Evolutionary conservation across 2,888 invertebrate species (phyloP), one percentile per base, ranked within the genome.

Genomic region (Cactoblastis cactorum): DNA sequence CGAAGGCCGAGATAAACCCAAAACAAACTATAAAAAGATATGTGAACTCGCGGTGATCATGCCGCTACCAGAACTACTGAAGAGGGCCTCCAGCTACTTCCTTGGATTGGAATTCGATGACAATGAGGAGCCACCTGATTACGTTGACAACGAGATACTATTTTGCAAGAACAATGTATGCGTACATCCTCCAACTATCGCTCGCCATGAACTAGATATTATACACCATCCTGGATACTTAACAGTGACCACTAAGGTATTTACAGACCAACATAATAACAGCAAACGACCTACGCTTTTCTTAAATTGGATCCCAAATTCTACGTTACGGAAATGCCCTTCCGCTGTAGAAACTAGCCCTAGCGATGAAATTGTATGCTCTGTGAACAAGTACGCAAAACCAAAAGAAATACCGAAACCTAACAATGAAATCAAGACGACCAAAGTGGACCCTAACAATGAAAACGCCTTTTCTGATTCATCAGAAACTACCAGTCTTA

Each of bases 121-220:
- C 54, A 89, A 91, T 69, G 92, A 91, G 67, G 90, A 91, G 64
- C 90, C 90, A 57, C 90, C 90, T 39, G 82, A 91, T 69, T 95
- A 95, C 72, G 94, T 95, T 75, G 95, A 96, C 81, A 96, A 96
- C 70, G 96, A 96, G 88, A 93, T 95, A 54, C 87, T 96, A 46
- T 96, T 95, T 80, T 96, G 96, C 83, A 98, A 98, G 88, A 98
- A 98, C 80, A 98, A 98, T 83, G 97, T 98, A 32, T 98, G 98
- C 80, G 98, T 98, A 41, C 98, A 98, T 90, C 97, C 98, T 4
- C 96, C 97, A 45, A 95, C 95, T 0, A 91, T 95, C 55, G 92
- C 95, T 48, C 92, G 96, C 45, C 95, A 95, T 64, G 95, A 95
- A 66, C 92, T 94, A 49, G 97, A 97, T 62, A 93, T 95, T 24